Percentiles rank a stretch among this genome's conserved stretches.
phyloP scores from a whole-genome alignment of 2,113 vertebrate genomes.

The Acrocephalus kingi region DNA sequence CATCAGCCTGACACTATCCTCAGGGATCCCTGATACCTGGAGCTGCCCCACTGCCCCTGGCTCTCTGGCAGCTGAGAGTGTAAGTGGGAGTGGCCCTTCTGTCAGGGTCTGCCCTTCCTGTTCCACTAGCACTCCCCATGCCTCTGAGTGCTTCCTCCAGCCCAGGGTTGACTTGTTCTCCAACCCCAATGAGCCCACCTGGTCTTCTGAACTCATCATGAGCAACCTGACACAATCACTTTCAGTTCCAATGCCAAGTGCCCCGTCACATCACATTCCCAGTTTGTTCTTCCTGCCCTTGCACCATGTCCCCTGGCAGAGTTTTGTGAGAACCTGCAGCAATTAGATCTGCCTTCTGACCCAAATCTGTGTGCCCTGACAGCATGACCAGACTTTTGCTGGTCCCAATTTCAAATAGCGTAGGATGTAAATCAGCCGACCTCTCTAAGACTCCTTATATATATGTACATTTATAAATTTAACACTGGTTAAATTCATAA shows the following conservation, averaged over 20 bases:
- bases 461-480: neutral
- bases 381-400: fast-evolving
- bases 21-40: neutral
- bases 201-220: neutral
- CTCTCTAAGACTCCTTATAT: neutral
- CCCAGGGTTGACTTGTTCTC: neutral
- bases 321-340: neutral
- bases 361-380: neutral
- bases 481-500: neutral
- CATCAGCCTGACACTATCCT: neutral
- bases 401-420: fast-evolving
- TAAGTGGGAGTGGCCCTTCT: neutral
- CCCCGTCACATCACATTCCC: neutral
- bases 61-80: neutral
- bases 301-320: fast-evolving
- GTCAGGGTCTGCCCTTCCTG: neutral
- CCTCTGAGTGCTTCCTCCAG: neutral
- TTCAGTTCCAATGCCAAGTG: neutral
- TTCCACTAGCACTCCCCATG: neutral
- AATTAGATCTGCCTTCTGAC: neutral
- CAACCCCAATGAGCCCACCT: neutral
- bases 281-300: neutral
- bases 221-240: neutral
- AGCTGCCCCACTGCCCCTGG: neutral
- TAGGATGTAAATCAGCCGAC: neutral